These are phyloP conservation scores for Tor tambroides DNA, from an alignment of 2,113 vertebrate species.

Conservation along the genomic window DNA sequence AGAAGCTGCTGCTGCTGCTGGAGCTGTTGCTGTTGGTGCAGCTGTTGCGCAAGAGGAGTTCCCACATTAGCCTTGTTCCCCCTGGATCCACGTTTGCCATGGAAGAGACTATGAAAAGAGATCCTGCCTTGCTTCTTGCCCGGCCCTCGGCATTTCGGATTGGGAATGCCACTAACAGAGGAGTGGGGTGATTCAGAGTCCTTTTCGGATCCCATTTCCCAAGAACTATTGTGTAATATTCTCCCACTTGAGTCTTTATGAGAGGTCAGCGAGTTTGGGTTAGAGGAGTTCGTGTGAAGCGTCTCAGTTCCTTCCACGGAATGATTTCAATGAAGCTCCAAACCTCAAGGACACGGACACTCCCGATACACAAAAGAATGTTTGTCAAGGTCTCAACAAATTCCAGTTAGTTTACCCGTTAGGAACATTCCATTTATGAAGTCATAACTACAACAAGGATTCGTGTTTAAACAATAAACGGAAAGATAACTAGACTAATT, in stretches of 20 bases:
- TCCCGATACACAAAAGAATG: conserved; percentile 18
- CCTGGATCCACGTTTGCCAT: conserved; percentile 76
- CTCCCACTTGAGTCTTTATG: conserved; percentile 39
- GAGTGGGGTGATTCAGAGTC: conserved; percentile 88
- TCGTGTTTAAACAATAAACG: conserved; percentile 43
- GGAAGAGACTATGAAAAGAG: conserved; percentile 90
- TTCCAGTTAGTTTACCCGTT: conserved; percentile 40
- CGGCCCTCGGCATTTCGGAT: conserved; percentile 82
- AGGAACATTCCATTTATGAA: conserved; percentile 39
- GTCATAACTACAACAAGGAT: conserved; percentile 43
- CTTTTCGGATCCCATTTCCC: conserved; percentile 88
- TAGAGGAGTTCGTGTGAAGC: neutral
- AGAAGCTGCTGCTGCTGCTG: conserved; percentile 66
- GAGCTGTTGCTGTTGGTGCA: conserved; percentile 62
- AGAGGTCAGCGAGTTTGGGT: conserved; percentile 17
- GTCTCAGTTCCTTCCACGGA: neutral
- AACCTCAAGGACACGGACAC: conserved; percentile 14
- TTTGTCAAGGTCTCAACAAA: conserved; percentile 47
- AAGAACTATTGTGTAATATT: conserved; percentile 53
- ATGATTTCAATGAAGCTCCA: neutral
- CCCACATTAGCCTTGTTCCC: conserved; percentile 73
- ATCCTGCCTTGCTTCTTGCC: conserved; percentile 83
- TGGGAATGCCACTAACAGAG: conserved; percentile 83
- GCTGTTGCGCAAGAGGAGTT: conserved; percentile 65
- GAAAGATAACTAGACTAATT: conserved; percentile 43